Percentiles rank a stretch among this genome's conserved stretches.
Evolutionary conservation across 2,113 vertebrate species (phyloP).

Genomic region (Pardalotus punctatus): DNA sequence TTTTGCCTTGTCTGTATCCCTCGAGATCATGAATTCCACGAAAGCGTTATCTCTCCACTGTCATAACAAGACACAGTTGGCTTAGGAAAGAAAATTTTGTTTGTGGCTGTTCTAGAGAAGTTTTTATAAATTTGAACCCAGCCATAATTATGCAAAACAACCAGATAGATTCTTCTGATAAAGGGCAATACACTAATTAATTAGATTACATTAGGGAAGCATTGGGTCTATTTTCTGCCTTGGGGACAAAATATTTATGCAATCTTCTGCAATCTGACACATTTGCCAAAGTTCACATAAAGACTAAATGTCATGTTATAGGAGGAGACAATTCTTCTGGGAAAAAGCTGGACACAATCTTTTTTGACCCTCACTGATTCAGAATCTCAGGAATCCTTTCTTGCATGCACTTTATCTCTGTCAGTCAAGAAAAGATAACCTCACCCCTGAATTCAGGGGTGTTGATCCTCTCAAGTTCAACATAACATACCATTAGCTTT

Average conservation of each 20-base stretch:
- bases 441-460: not conserved
- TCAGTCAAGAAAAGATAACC: not conserved
- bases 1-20: not conserved
- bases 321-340: not conserved
- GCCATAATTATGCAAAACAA: not conserved
- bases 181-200: not conserved
- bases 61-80: not conserved
- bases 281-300: not conserved
- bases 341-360: not conserved
- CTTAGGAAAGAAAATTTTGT: not conserved
- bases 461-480: not conserved
- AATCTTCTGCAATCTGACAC: not conserved
- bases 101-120: not conserved
- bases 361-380: not conserved
- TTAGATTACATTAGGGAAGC: not conserved
- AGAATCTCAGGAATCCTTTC: not conserved
- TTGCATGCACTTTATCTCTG: not conserved
- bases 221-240: not conserved
- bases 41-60: not conserved
- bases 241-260: not conserved
- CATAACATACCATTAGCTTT: not conserved
- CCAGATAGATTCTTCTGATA: not conserved
- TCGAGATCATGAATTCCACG: not conserved
- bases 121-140: not conserved
- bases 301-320: not conserved